These are phyloP conservation scores for Goniozus legneri DNA, from an alignment of 1,140 invertebrate species.

Conservation along the genomic window DNA sequence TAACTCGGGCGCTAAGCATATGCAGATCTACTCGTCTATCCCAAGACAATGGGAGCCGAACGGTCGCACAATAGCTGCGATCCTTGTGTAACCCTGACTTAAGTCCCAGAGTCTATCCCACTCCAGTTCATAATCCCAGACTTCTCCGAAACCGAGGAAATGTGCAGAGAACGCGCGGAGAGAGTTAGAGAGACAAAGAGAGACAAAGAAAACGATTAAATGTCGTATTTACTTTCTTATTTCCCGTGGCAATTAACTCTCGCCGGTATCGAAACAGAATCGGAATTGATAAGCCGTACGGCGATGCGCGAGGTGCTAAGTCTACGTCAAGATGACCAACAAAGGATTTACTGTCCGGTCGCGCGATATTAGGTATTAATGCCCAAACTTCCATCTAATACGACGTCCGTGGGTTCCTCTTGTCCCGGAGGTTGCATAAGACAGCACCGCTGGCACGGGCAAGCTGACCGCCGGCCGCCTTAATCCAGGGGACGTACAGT, in stretches of 20 bases:
- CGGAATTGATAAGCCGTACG: slow-evolving; percentile 18
- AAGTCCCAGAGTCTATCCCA: slow-evolving; percentile 52
- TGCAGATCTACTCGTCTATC: slow-evolving; percentile 57
- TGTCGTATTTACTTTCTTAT: too few relatives aligned
- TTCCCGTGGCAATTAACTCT: too few relatives aligned
- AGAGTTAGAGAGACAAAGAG: slow-evolving; percentile 9
- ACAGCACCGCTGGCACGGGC: slow-evolving; percentile 41
- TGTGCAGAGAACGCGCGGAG: slow-evolving; percentile 12
- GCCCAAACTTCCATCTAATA: slow-evolving; percentile 48
- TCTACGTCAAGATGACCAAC: slow-evolving; percentile 45
- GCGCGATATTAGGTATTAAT: slow-evolving; percentile 51
- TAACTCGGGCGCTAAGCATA: slow-evolving; percentile 54
- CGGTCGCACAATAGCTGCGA: slow-evolving; percentile 51
- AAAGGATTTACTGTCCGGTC: slow-evolving; percentile 44
- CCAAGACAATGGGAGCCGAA: slow-evolving; percentile 49
- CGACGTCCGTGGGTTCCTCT: slow-evolving; percentile 31
- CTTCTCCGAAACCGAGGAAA: slow-evolving; percentile 35
- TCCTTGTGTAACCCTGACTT: slow-evolving; percentile 57
- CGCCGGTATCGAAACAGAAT: too few relatives aligned
- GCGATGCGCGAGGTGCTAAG: slow-evolving; percentile 36
- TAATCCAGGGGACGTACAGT: slow-evolving; percentile 52
- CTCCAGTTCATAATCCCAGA: slow-evolving; percentile 50
- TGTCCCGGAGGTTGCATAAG: slow-evolving; percentile 35
- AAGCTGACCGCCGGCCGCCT: slow-evolving; percentile 44
- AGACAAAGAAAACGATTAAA: slow-evolving; percentile 5